These are phyloP conservation scores for Polyodon spathula DNA, from an alignment of 2,113 vertebrate genomes.

Conservation along the genomic window DNA sequence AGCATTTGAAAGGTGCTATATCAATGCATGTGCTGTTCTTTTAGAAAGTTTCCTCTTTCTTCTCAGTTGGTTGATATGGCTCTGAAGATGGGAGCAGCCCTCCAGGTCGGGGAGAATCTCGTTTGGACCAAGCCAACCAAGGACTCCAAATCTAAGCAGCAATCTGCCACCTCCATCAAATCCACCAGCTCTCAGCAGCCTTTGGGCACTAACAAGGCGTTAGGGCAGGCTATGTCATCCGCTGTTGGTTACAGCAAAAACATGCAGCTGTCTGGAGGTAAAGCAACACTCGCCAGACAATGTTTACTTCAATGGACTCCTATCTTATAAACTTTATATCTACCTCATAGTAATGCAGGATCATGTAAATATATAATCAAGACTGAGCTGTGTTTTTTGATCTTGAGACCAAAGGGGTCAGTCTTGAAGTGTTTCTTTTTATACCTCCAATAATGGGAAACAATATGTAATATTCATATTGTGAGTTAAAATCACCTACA, in stretches of 20 bases:
- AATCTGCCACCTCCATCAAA: constrained; percentile 42
- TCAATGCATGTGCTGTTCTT: too few species aligned
- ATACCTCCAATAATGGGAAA: not conserved
- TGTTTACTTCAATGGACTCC: too few species aligned
- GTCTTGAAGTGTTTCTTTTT: not conserved
- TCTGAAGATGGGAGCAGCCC: constrained; percentile 80
- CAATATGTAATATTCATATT: too few species aligned
- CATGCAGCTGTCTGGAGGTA: constrained; percentile 65
- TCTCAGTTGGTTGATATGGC: constrained; percentile 84
- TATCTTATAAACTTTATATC: too few species aligned
- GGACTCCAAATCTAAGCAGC: constrained; percentile 72
- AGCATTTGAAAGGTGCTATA: too few species aligned
- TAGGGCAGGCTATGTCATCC: constrained; percentile 94
- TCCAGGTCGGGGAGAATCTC: constrained; percentile 75
- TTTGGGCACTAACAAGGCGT: constrained; percentile 80
- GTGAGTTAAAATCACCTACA: too few species aligned
- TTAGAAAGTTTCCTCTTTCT: too few species aligned
- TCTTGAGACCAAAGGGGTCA: not conserved
- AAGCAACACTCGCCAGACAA: not conserved
- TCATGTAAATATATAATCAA: too few species aligned
- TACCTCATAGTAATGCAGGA: too few species aligned
- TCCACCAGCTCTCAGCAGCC: constrained; percentile 56
- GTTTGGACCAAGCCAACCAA: constrained; percentile 77
- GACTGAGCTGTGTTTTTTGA: not conserved
- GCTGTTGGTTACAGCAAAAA: constrained; percentile 75